Evolutionary conservation across 1,140 invertebrate species (phyloP).

Genomic region (Drosophila nikananu): DNA sequence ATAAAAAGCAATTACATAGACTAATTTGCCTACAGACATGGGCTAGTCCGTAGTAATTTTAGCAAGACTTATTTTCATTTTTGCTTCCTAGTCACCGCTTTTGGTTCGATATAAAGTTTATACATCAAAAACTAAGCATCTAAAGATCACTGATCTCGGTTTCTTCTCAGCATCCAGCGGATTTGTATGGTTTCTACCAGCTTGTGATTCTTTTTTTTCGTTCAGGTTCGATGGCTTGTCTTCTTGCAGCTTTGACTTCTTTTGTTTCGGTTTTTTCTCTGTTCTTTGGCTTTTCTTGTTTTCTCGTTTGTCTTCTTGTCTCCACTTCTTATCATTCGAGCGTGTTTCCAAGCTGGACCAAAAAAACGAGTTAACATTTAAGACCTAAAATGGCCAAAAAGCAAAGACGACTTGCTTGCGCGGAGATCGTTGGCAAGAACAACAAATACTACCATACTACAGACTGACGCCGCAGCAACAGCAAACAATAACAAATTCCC

Average conservation of each 20-base stretch:
- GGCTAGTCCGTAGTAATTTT: conserved; percentile 1
- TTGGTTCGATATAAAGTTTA: conserved; percentile 10
- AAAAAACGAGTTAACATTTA: conserved; percentile 81
- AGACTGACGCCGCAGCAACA: conserved; percentile 34
- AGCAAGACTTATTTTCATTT: neutral
- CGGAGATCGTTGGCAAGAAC: conserved; percentile 46
- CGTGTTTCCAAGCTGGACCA: conserved; percentile 53
- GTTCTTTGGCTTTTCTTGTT: conserved; percentile 45
- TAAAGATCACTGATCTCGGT: conserved; percentile 46
- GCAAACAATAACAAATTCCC: conserved; percentile 63
- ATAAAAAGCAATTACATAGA: conserved; percentile 6
- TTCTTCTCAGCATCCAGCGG: conserved; percentile 33
- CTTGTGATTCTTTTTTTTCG: conserved; percentile 25
- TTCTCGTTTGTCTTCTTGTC: conserved; percentile 56
- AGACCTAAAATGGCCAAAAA: conserved; percentile 74
- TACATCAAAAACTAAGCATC: conserved; percentile 17
- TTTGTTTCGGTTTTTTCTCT: conserved; percentile 55
- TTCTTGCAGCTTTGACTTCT: conserved; percentile 56
- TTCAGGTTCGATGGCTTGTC: conserved; percentile 52
- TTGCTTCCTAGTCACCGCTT: conserved; percentile 3
- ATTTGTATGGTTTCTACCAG: conserved; percentile 49
- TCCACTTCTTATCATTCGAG: conserved; percentile 69
- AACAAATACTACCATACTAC: conserved; percentile 43
- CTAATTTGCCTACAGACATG: conserved; percentile 5
- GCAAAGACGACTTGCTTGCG: conserved; percentile 26